phyloP scores from a whole-genome alignment of 2,113 vertebrate species.

The Lipophrys pholis region DNA sequence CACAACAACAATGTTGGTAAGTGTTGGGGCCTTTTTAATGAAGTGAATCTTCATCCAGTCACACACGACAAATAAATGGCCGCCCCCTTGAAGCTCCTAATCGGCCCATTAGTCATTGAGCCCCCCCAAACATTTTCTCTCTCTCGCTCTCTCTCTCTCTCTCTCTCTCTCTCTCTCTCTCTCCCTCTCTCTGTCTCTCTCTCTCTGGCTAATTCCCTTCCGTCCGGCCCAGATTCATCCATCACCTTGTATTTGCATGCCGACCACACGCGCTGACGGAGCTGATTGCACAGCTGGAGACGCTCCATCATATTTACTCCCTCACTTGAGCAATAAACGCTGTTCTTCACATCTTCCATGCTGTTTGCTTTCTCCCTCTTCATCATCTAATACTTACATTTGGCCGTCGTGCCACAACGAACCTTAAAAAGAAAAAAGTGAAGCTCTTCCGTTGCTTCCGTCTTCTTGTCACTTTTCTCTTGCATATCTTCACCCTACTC shows the following conservation, averaged over 20 bases:
- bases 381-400: conserved; percentile 29
- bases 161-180: conserved; percentile 37
- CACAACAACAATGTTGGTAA: conserved; percentile 60
- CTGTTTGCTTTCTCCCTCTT: conserved; percentile 7
- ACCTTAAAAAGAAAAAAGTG: conserved; percentile 18
- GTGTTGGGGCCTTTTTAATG: conserved; percentile 78
- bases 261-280: conserved; percentile 60
- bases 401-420: conserved; percentile 14
- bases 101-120: conserved; percentile 82
- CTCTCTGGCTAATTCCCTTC: conserved; percentile 53
- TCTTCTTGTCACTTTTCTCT: neutral
- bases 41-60: conserved; percentile 83
- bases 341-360: conserved; percentile 10
- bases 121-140: conserved; percentile 50
- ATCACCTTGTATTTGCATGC: conserved; percentile 73
- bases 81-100: conserved; percentile 77
- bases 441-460: neutral
- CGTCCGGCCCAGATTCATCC: conserved; percentile 66
- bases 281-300: conserved; percentile 66
- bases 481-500: neutral
- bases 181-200: conserved; percentile 22
- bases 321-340: conserved; percentile 58
- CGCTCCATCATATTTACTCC: conserved; percentile 72
- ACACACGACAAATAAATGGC: conserved; percentile 81
- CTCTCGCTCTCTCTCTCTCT: conserved; percentile 19